These are phyloP conservation scores for Hyposmocoma kahamanoa DNA, from an alignment of 1,140 invertebrate genomes.

Conservation along the genomic window DNA sequence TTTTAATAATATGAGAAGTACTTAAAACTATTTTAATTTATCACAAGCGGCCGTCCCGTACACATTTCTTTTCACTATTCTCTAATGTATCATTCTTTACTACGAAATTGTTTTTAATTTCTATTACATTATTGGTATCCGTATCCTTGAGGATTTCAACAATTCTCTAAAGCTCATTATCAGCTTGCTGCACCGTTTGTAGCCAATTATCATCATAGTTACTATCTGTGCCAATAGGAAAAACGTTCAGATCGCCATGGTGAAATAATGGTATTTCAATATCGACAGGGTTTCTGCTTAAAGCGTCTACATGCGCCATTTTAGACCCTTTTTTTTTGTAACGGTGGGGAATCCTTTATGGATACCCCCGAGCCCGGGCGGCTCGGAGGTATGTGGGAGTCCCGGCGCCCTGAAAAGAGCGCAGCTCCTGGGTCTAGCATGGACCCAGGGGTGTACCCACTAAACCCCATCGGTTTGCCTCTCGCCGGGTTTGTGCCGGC, in stretches of 20 bases:
- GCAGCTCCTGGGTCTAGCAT: too few species aligned
- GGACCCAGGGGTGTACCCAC: too few species aligned
- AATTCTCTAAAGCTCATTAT: background rate
- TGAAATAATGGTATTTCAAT: background rate
- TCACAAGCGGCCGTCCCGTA: too few species aligned
- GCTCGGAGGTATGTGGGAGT: too few species aligned
- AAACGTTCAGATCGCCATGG: background rate
- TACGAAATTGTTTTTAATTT: background rate
- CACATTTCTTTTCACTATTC: background rate
- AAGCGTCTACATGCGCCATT: background rate
- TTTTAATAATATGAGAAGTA: too few species aligned
- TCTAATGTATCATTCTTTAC: background rate
- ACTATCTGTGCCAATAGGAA: background rate
- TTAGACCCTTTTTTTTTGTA: too few species aligned
- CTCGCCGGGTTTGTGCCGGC: too few species aligned
- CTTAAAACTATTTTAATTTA: too few species aligned
- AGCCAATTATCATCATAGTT: background rate
- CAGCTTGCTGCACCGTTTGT: background rate
- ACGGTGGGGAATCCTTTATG: too few species aligned
- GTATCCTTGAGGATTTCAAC: background rate
- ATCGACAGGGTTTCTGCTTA: background rate
- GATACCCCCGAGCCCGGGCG: too few species aligned
- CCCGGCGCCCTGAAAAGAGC: too few species aligned
- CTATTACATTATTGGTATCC: background rate
- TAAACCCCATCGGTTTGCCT: too few species aligned